These are phyloP conservation scores for Ariolimax columbianus DNA, from an alignment of 2,888 invertebrate genomes.

Conservation along the genomic window DNA sequence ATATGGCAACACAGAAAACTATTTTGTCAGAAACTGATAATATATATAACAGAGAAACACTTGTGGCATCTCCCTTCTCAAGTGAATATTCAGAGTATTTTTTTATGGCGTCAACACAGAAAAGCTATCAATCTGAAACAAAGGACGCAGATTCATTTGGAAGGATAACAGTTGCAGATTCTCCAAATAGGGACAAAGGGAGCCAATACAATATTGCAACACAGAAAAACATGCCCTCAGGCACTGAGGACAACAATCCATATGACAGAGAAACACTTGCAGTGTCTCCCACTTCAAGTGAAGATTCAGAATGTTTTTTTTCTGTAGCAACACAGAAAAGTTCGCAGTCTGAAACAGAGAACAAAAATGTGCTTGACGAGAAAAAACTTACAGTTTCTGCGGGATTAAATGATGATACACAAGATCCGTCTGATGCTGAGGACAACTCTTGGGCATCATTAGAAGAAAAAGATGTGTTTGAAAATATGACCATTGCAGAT, in stretches of 20 bases:
- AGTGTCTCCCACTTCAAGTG: background rate
- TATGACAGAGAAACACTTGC: slow-evolving; percentile 2
- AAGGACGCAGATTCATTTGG: background rate
- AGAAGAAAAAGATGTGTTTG: background rate
- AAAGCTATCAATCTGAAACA: background rate
- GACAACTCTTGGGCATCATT: too few species aligned
- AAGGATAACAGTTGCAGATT: background rate
- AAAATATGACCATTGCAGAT: background rate
- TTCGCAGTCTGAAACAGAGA: background rate
- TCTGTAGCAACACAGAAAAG: background rate
- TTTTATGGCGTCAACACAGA: background rate
- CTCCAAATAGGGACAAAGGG: background rate
- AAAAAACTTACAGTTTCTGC: background rate
- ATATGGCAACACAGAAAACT: background rate
- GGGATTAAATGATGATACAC: background rate
- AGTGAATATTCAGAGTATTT: background rate
- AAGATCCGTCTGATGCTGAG: background rate
- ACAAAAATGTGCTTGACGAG: background rate
- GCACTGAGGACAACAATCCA: background rate
- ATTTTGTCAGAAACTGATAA: background rate
- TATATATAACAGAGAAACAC: background rate
- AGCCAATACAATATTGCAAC: too few species aligned
- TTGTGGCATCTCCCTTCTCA: background rate
- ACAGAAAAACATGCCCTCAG: too few species aligned
- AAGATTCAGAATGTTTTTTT: background rate